Conservation (phyloP, 2,888 invertebrate species). For the Tipula vernalis region DNA sequence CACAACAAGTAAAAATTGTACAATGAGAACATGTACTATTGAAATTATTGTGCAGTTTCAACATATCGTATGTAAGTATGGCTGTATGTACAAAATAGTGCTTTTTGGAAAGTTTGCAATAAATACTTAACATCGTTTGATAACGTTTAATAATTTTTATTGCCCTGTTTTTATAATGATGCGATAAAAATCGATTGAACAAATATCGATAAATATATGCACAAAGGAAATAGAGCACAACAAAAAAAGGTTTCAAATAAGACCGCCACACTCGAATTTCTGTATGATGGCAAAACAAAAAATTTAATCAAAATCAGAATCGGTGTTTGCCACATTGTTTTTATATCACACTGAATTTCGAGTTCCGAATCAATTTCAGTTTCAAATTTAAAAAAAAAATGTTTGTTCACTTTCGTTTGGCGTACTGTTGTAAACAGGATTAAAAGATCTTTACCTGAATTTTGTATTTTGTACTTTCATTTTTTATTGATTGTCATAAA, state of each 20-base stretch:
- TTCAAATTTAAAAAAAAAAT: not conserved
- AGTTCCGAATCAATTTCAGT: not conserved
- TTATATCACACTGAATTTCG: not conserved
- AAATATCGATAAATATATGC: not conserved
- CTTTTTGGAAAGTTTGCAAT: not conserved
- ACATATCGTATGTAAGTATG: no score
- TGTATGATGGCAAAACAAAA: not conserved
- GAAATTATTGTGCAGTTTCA: not conserved
- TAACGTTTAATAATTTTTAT: not conserved
- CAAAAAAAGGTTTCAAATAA: not conserved
- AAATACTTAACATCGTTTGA: not conserved
- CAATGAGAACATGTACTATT: not conserved
- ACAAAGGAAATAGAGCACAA: no score
- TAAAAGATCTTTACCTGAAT: not conserved
- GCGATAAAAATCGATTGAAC: not conserved
- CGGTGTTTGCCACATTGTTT: not conserved
- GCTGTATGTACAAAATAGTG: not conserved
- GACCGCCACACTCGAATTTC: not conserved
- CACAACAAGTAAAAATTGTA: not conserved
- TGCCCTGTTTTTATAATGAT: not conserved
- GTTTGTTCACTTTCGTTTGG: not conserved
- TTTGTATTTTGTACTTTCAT: not conserved
- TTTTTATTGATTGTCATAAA: not conserved
- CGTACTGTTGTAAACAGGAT: not conserved
- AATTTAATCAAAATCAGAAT: not conserved